These are phyloP conservation scores for Cryptocheilus praepositus DNA, from an alignment of 2,888 invertebrate genomes.

Conservation along the genomic window DNA sequence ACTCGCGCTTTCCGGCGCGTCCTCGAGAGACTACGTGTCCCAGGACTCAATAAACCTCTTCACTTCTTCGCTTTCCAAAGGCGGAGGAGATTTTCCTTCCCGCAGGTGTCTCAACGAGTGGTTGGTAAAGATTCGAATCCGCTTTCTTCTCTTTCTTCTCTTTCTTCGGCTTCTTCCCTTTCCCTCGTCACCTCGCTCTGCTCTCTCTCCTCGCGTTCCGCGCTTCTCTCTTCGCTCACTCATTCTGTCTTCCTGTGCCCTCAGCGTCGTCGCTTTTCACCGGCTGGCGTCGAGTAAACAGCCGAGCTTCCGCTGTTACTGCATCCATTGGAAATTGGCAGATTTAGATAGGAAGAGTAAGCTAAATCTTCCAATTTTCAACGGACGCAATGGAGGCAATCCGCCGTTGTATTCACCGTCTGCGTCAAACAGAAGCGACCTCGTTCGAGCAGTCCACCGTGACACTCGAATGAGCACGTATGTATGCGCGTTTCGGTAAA, in stretches of 20 bases:
- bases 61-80: conserved; percentile 58
- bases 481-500: no score
- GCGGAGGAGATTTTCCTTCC: conserved; percentile 53
- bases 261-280: conserved; percentile 47
- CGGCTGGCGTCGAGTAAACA: conserved; percentile 50
- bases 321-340: conserved; percentile 54
- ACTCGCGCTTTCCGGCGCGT: conserved; percentile 56
- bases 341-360: conserved; percentile 45
- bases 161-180: conserved; percentile 6
- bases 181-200: conserved; percentile 7
- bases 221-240: neutral
- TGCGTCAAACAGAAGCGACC: no score
- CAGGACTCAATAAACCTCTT: conserved; percentile 60
- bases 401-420: no score
- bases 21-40: conserved; percentile 58
- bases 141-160: conserved; percentile 48
- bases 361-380: conserved; percentile 48
- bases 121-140: conserved; percentile 61
- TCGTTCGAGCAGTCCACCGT: no score
- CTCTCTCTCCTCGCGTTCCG: conserved; percentile 7
- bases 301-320: conserved; percentile 36
- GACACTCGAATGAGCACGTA: no score
- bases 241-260: conserved; percentile 29
- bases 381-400: conserved; percentile 10
- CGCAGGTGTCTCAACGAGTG: conserved; percentile 59